Percentiles rank a stretch among this genome's conserved stretches.
Evolutionary conservation across 2,113 vertebrate genomes (phyloP).

Genomic region (Istiophorus platypterus): DNA sequence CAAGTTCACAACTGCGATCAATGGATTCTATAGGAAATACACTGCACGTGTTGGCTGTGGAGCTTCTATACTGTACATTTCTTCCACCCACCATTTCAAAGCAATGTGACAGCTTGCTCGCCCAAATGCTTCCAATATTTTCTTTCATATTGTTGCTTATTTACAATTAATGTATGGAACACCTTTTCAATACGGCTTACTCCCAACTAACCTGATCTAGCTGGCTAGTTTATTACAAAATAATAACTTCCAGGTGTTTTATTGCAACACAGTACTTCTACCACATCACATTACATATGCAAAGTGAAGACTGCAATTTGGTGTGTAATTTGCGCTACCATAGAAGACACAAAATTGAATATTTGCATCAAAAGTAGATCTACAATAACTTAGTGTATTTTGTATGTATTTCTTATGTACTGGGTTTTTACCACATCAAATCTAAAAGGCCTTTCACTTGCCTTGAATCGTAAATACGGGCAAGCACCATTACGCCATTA

Average conservation of each 20-base stretch:
- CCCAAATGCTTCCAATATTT: constrained; percentile 17
- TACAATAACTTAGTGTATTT: constrained; percentile 11
- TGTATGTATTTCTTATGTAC: constrained; percentile 5
- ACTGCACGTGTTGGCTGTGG: constrained; percentile 6
- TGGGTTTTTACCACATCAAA: constrained; percentile 1
- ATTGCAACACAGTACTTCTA: background rate
- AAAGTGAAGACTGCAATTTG: background rate
- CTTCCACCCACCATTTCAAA: constrained; percentile 7
- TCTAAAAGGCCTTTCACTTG: constrained; percentile 10
- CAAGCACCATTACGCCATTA: background rate
- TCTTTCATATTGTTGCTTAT: background rate
- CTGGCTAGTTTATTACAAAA: background rate
- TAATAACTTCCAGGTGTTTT: constrained; percentile 3
- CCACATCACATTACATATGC: background rate
- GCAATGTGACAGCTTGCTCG: constrained; percentile 16
- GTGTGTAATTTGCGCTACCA: background rate
- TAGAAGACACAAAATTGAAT: background rate
- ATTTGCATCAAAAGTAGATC: background rate
- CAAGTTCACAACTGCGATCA: constrained; percentile 25
- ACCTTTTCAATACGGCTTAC: background rate
- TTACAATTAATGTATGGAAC: constrained; percentile 3
- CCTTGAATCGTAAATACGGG: constrained; percentile 7
- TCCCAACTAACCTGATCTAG: background rate
- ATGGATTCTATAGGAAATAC: constrained; percentile 18
- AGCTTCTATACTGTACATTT: background rate